phyloP scores from a whole-genome alignment of 2,113 vertebrate species.

The Phalacrocorax brasilianus region DNA sequence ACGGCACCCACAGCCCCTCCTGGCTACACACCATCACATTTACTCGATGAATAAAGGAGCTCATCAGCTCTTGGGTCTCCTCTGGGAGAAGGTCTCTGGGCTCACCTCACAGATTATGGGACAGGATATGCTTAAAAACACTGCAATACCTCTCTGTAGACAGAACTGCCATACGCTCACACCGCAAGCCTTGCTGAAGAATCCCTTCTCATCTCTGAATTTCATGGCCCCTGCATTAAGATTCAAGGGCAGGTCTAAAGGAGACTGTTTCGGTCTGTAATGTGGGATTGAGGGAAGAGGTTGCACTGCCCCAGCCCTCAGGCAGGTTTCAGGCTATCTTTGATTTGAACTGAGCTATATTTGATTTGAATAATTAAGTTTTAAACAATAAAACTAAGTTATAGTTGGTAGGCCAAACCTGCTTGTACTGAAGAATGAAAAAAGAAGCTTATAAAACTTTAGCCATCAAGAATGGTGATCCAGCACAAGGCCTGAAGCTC shows the following conservation, averaged over 20 bases:
- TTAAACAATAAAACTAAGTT: neutral
- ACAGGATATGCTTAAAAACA: neutral
- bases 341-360: neutral
- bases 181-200: neutral
- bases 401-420: neutral
- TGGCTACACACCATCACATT: neutral
- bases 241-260: neutral
- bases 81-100: neutral
- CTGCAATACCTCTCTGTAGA: neutral
- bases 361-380: neutral
- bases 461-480: neutral
- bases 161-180: neutral
- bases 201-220: neutral
- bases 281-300: too few species aligned
- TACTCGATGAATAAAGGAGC: neutral
- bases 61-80: neutral
- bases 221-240: neutral
- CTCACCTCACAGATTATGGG: neutral
- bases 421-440: neutral
- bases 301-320: neutral
- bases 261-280: fast-evolving
- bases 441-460: neutral
- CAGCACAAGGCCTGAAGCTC: neutral
- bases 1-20: too few species aligned
- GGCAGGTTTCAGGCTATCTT: neutral